Evolutionary conservation across 2,113 vertebrate genomes (phyloP), one percentile per base, ranked within the genome.

Genomic region (Acrocephalus kingi): DNA sequence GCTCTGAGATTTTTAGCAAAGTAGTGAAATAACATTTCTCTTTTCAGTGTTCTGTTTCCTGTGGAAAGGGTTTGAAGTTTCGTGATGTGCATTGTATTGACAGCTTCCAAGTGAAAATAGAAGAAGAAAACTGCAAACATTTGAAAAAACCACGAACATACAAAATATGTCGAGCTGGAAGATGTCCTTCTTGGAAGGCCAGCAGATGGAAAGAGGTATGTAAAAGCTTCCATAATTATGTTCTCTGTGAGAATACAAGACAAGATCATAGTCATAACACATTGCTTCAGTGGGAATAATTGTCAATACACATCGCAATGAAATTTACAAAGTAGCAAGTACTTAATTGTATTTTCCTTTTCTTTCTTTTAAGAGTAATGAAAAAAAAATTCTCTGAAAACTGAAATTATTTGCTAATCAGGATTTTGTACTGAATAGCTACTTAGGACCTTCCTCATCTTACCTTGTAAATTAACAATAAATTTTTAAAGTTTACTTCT

Each of bases 1-100:
- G 17, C 24, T 43, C 27, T n/a, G 71, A 77, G 41, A 49, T 43
- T 59, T 76, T 84, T 80, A 74, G 22, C 79, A 63, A 62, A 76
- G 68, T 87, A 93, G 82, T 41, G 39, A 84, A 90, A 41, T 55
- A 48, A 56, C 48, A 33, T 37, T 95, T 92, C 41, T 90, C 92
- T 94, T 94, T 95, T 33, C 93, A 99, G 99, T 99, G 99, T 87
- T 99, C 99, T 74, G 98, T 98, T 93, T 99, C 98, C 81, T 99
- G 99, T 96, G 99, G 99, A 35, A 99, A 98, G 72, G 99, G 99
- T 71, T 97, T 97, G 95, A 99, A 99, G 95, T 96, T 98, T 67
- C 98, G 99, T 30, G 98, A 99, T 58, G 97, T 99, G 17, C 63
- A 97, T 92, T 99, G 99, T 71, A 75, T 98, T 85, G 95, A 98